Evolutionary conservation across 1,140 invertebrate species (phyloP).

Genomic region (Monomorium pharaonis): DNA sequence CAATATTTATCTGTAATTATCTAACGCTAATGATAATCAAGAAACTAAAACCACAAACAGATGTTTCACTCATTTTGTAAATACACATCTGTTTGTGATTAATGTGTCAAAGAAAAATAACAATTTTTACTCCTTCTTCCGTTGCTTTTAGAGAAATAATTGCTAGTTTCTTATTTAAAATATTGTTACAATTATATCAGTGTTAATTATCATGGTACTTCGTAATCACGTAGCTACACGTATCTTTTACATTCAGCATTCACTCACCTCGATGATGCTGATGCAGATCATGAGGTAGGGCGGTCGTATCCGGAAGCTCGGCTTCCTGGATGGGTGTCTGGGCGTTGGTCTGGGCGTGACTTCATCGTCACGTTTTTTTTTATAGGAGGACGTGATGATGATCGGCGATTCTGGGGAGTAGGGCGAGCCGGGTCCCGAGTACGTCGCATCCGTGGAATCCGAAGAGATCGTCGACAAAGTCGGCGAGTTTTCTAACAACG

Average conservation of each 20-base stretch:
- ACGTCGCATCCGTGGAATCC: slow-evolving; percentile 79
- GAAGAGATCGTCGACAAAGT: slow-evolving; percentile 81
- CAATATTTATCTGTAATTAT: not conserved
- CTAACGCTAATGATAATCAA: not conserved
- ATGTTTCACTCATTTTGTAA: not conserved
- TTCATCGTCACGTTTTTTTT: slow-evolving; percentile 76
- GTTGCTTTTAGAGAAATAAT: not conserved
- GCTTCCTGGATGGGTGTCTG: slow-evolving; percentile 77
- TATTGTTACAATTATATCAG: not conserved
- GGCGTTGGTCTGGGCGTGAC: slow-evolving; percentile 74
- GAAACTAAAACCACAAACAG: not conserved
- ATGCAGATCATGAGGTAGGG: slow-evolving; percentile 84
- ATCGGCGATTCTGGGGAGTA: slow-evolving; percentile 74
- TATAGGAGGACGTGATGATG: slow-evolving; percentile 75
- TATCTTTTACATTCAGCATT: not conserved
- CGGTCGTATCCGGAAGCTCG: slow-evolving; percentile 83
- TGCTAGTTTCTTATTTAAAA: not conserved
- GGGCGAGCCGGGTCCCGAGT: slow-evolving; percentile 72
- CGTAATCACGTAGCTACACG: not conserved
- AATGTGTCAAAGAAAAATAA: too few species aligned
- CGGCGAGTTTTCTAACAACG: slow-evolving; percentile 80
- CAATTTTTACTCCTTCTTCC: not conserved
- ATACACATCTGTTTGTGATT: too few species aligned
- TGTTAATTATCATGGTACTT: not conserved
- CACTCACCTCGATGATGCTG: slow-evolving; percentile 81